Percentiles rank a stretch among this genome's conserved stretches.
These are phyloP conservation scores for Agapornis roseicollis DNA, from an alignment of 2,113 vertebrate genomes.

Conservation along the genomic window DNA sequence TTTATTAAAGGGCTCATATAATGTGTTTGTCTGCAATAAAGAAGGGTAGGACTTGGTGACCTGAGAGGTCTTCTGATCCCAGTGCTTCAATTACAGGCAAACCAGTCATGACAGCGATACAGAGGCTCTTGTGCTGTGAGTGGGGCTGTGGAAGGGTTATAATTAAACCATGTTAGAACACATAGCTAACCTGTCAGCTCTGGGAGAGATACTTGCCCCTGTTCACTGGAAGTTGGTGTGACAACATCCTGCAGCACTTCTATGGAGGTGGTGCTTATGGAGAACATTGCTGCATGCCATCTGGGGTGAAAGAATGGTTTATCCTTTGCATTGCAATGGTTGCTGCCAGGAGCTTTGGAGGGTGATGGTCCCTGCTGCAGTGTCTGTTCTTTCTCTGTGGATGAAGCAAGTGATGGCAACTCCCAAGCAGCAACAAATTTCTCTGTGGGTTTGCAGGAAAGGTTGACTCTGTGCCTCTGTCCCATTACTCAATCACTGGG, in stretches of 20 bases:
- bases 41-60: background rate
- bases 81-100: background rate
- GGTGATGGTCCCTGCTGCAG: background rate
- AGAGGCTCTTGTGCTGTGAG: background rate
- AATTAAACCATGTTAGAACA: background rate
- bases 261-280: background rate
- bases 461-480: background rate
- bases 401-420: background rate
- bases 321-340: background rate
- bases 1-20: constrained; percentile 19
- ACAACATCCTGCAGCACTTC: background rate
- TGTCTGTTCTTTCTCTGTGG: background rate
- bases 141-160: background rate
- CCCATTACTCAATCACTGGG: background rate
- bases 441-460: background rate
- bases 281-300: background rate
- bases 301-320: background rate
- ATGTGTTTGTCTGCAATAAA: constrained; percentile 1
- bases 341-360: background rate
- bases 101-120: background rate
- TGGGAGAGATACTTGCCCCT: background rate
- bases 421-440: background rate
- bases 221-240: background rate
- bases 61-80: background rate
- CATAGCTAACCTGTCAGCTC: background rate